These are phyloP conservation scores for Caracal caracal DNA, from an alignment of 2,113 vertebrate species.

Conservation along the genomic window DNA sequence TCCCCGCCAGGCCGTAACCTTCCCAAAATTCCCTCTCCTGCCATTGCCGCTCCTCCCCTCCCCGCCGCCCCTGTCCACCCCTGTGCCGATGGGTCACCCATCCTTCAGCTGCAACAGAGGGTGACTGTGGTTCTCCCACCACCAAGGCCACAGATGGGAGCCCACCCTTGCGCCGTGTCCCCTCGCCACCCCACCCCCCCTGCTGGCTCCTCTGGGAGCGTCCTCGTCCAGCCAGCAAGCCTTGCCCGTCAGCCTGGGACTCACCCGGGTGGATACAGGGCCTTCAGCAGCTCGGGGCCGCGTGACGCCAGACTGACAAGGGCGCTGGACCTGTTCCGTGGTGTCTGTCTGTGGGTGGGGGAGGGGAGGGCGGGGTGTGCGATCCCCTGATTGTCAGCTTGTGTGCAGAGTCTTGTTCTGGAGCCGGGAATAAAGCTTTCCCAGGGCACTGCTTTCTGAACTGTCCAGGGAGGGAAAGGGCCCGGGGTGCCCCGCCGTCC, in stretches of 20 bases:
- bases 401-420: conserved; percentile 68
- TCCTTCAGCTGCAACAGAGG: neutral
- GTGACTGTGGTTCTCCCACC: neutral
- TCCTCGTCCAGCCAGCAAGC: neutral
- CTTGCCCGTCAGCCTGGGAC: neutral
- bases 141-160: neutral
- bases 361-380: conserved; percentile 56
- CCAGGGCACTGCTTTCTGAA: neutral
- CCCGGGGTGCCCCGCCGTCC: accelerated
- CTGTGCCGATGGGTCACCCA: neutral
- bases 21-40: neutral
- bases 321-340: neutral
- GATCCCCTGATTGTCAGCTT: conserved; percentile 53
- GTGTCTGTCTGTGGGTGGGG: conserved; percentile 63
- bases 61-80: neutral
- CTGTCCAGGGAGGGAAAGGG: neutral
- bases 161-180: neutral
- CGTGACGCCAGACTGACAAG: neutral
- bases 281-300: neutral
- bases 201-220: neutral
- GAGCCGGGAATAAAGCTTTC: conserved; percentile 83
- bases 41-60: neutral
- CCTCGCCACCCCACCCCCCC: neutral
- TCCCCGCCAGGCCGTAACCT: conserved; percentile 5
- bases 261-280: neutral